Base-by-base conservation (phyloP, 2,797 vertebrate genomes). In the Poeciliopsis paucimaculata region DNA sequence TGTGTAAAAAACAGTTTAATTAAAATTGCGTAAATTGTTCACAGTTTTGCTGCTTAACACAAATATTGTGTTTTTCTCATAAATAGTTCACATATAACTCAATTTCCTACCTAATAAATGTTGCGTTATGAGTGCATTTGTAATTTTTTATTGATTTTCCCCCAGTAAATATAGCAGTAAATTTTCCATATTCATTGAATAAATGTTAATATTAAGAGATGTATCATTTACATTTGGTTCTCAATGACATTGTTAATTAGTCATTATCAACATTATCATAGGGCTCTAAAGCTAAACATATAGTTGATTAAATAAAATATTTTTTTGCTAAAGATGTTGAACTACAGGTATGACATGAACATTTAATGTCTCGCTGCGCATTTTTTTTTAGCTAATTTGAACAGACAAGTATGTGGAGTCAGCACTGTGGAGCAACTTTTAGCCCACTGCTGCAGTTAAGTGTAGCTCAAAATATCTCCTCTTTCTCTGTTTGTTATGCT, bases 341-440 rank as follows among this genome's bases (percentile, higher is more conserved):
- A 68, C 15, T 20, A 64, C 18, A 68, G 36, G 36, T 26, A 41
- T 68, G 64, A 41, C 20, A 68, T 41, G 23, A 41, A 41, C 36
- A 41, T 68, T 64, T 64, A 64, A 18, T 36, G n/a, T 36, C 34
- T 68, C 20, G 0, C 64, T 68, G 39, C 39, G 13, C 3, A 4
- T 36, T 66, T 68, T 66, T 41, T 23, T 68, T 68, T 23, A 31
- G 18, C 20, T 66, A 76, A 76, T 49, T 49, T 36, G 20, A 39
- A 49, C 23, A 39, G 45, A 36, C 57, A 76, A 39, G n/a, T 62
- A 20, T 47, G 75, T 46, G n/a, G 46, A 66, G 45, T 51, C 75
- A 51, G 62, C 76, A 70, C 62, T 39, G 45, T 51, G 15, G 20
- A 20, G 20, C 43, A 66, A 31, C 60, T 76, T 76, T 16, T 23